These are phyloP conservation scores for Oophaga pumilio DNA, from an alignment of 2,113 vertebrate species.

Conservation along the genomic window DNA sequence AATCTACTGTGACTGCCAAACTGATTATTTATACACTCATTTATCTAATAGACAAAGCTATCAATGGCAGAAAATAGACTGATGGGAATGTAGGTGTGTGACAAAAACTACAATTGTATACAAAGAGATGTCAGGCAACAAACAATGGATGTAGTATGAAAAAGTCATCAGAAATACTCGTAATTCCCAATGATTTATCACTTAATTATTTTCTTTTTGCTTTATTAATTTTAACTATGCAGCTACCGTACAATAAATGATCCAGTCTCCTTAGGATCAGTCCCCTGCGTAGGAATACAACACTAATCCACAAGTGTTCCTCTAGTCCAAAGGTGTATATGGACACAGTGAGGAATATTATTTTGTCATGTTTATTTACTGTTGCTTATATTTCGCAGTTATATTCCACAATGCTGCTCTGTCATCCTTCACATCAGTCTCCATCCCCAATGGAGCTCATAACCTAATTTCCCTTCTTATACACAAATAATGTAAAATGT, in stretches of 20 bases:
- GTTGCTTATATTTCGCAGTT: too few relatives aligned
- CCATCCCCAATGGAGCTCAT: too few relatives aligned
- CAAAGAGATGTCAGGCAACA: neutral
- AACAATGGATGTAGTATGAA: neutral
- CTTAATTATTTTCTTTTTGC: neutral
- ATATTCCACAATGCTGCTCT: too few relatives aligned
- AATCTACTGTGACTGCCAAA: slow-evolving; percentile 36
- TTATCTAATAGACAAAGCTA: neutral
- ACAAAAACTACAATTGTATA: neutral
- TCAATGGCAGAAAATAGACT: neutral
- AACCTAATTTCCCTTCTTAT: too few relatives aligned
- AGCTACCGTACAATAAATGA: neutral
- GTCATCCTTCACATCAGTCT: too few relatives aligned
- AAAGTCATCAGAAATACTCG: neutral
- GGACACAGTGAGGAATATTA: too few relatives aligned
- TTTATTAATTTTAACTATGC: too few relatives aligned
- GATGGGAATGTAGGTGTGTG: neutral
- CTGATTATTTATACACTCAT: slow-evolving; percentile 15
- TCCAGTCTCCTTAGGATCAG: neutral
- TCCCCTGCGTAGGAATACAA: neutral
- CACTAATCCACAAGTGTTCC: neutral
- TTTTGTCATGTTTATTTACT: too few relatives aligned
- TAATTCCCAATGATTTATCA: too few relatives aligned
- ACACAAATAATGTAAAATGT: too few relatives aligned
- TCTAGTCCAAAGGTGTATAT: neutral